phyloP scores from a whole-genome alignment of 2,888 invertebrate genomes.

The Leptura quadrifasciata region DNA sequence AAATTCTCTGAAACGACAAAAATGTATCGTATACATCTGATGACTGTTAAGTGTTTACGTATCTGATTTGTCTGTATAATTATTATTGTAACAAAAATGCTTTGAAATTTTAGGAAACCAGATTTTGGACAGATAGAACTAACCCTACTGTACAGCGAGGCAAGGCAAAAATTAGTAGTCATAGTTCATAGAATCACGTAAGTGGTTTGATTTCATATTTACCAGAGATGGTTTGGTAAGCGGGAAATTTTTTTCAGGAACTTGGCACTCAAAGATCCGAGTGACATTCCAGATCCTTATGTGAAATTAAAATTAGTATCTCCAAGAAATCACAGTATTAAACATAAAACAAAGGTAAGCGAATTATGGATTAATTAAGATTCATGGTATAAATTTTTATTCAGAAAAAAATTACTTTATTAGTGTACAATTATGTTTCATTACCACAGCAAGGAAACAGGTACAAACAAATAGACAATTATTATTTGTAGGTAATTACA shows the following conservation, averaged over 20 bases:
- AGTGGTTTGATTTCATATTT: constrained; percentile 69
- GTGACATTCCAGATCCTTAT: constrained; percentile 91
- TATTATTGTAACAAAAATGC: constrained; percentile 11
- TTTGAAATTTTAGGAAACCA: constrained; percentile 51
- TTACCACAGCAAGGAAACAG: too few relatives aligned
- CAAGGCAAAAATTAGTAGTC: constrained; percentile 85
- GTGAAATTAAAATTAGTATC: constrained; percentile 89
- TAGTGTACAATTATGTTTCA: too few relatives aligned
- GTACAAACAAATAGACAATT: not conserved
- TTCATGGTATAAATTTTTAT: too few relatives aligned
- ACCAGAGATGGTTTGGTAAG: not conserved
- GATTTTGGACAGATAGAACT: constrained; percentile 84
- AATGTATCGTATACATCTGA: too few relatives aligned
- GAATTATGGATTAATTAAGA: not conserved
- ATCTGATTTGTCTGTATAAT: too few relatives aligned
- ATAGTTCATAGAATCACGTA: constrained; percentile 91
- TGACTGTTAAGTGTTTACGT: too few relatives aligned
- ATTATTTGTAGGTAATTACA: constrained; percentile 78
- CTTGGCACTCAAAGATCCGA: constrained; percentile 86
- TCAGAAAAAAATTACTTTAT: too few relatives aligned
- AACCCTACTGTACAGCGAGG: constrained; percentile 87
- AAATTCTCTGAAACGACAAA: too few relatives aligned
- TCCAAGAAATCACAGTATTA: constrained; percentile 82
- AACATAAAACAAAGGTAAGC: constrained; percentile 72
- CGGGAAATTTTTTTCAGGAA: constrained; percentile 76